Evolutionary conservation across 2,797 vertebrate genomes (phyloP), one percentile per base, ranked within the genome.

Genomic region (Thamnophis elegans): DNA sequence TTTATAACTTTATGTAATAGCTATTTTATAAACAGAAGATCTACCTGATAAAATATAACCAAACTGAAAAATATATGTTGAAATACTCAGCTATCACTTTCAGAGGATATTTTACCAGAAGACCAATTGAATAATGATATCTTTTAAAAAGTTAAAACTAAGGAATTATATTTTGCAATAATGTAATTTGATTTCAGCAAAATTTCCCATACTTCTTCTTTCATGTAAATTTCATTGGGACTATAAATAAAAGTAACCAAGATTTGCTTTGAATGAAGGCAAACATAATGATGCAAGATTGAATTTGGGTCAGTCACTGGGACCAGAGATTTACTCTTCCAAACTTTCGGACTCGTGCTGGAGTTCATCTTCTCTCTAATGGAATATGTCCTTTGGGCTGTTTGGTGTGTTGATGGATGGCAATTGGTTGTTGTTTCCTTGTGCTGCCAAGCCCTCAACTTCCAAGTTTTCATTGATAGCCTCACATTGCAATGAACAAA

Each of bases 31-130:
- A 97, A 97, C 92, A 95, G 96, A 54, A 56, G 14, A 56, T 56
- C 55, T 0, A 58, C 60, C 88, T 93, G 91, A 95, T 94, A 96
- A 96, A 97, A 93, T 96, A 96, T 93, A 97, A 97, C 95, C 94
- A 87, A 97, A 97, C 94, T 92, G 90, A 96, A 97, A 94, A 32
- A 95, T 62, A 93, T 0, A 91, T 89, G 62, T 96, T 96, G 95
- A 97, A 97, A 97, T 97, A 97, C 93, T 94, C 95, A 94, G 96
- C 97, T 97, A 96, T 95, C 97, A 96, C 96, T 96, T 97, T 98
- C 96, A 97, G 97, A 98, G 82, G 92, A 97, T 97, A 98, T 97
- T 95, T 98, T 98, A 97, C 98, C 97, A 97, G 97, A 98, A 97
- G 97, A 98, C 97, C 96, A 97, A 93, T 96, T 98, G 96, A 98